These are phyloP conservation scores for Bolinopsis microptera DNA, from an alignment of 37 sponge, comb jelly and placozoan species.

Conservation along the genomic window DNA sequence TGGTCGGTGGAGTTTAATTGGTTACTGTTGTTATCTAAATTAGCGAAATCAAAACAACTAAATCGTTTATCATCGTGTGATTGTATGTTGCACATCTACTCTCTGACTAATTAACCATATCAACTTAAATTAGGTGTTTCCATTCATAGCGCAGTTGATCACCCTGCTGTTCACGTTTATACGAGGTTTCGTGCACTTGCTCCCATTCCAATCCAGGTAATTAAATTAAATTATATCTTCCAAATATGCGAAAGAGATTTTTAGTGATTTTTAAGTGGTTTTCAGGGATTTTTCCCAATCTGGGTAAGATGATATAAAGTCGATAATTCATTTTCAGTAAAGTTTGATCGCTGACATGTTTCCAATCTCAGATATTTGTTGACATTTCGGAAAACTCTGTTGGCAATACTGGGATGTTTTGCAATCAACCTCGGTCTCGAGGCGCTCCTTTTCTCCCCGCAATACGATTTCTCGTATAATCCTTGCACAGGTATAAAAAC, in stretches of 20 bases:
- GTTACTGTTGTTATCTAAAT: no score
- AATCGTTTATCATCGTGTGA: no score
- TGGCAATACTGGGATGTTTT: conserved; percentile 14
- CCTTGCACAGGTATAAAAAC: conserved; percentile 57
- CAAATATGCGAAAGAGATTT: no score
- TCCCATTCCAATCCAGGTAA: conserved; percentile 59
- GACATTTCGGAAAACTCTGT: background rate
- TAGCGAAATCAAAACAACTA: no score
- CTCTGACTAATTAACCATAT: no score
- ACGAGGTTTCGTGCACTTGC: background rate
- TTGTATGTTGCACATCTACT: no score
- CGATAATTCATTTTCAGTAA: no score
- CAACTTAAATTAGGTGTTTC: conserved; percentile 58
- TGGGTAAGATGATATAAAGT: no score
- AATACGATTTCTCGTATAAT: conserved; percentile 17
- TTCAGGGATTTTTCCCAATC: no score
- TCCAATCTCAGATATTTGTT: conserved; percentile 58
- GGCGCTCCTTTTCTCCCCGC: conserved; percentile 14
- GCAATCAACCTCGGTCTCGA: conserved; percentile 13
- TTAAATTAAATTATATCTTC: background rate
- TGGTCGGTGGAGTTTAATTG: no score
- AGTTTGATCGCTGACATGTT: no score
- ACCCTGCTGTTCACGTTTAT: conserved; percentile 12
- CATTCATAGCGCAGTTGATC: conserved; percentile 49
- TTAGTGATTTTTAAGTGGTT: no score